Conservation (phyloP, 2,113 vertebrate genomes). For the Gila orcuttii region DNA sequence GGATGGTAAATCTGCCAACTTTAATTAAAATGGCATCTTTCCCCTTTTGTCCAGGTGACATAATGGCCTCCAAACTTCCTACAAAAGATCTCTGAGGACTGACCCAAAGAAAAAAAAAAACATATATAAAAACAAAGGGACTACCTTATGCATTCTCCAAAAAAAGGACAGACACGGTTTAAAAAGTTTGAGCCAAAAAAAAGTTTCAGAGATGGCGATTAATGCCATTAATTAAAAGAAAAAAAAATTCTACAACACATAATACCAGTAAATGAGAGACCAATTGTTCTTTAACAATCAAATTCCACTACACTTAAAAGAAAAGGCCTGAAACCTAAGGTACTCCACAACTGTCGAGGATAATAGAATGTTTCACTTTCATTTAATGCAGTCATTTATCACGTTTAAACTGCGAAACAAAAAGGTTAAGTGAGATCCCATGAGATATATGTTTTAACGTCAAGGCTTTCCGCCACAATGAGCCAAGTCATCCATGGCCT, state of each 20-base stretch:
- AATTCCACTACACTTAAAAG: constrained; percentile 14
- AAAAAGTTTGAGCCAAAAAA: constrained; percentile 35
- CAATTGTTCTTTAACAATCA: neutral
- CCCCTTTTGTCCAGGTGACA: constrained; percentile 60
- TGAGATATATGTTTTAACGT: constrained; percentile 30
- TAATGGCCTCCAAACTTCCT: constrained; percentile 64
- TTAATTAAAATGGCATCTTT: constrained; percentile 76
- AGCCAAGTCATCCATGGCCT: constrained; percentile 61
- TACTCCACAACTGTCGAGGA: neutral
- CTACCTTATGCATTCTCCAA: neutral
- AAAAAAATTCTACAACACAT: neutral
- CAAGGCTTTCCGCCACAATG: constrained; percentile 17
- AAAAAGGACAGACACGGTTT: constrained; percentile 50
- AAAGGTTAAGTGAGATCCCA: constrained; percentile 26
- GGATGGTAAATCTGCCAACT: constrained; percentile 74
- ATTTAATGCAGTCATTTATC: constrained; percentile 30
- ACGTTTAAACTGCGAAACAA: constrained; percentile 1
- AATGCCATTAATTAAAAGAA: neutral
- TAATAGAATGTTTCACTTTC: constrained; percentile 32
- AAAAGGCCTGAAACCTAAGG: constrained; percentile 12
- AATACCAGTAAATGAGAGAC: constrained; percentile 15
- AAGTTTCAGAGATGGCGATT: constrained; percentile 8
- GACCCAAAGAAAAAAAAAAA: constrained; percentile 59
- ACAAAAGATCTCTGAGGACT: constrained; percentile 57
- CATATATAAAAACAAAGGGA: neutral